Evolutionary conservation across 2,888 invertebrate species (phyloP).

Genomic region (Lepidochrysops patricia): DNA sequence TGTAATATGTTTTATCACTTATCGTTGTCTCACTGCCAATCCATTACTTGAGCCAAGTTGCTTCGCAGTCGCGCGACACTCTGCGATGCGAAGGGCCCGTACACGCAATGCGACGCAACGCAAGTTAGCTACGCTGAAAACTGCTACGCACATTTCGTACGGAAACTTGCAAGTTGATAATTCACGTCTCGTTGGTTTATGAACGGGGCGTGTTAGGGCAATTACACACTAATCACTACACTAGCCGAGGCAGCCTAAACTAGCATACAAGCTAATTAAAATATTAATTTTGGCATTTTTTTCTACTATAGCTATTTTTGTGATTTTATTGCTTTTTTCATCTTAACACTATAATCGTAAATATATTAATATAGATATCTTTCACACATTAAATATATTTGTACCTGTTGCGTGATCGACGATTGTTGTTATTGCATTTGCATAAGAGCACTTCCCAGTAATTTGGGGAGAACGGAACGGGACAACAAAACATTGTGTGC

Average conservation of each 20-base stretch:
- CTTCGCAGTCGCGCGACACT: no score
- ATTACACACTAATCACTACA: not conserved
- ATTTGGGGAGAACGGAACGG: not conserved
- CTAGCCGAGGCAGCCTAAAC: not conserved
- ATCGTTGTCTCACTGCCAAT: no score
- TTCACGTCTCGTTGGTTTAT: no score
- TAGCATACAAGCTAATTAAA: not conserved
- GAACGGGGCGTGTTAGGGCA: no score
- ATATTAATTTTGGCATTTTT: not conserved
- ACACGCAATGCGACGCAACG: no score
- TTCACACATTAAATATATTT: not conserved
- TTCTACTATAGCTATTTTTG: not conserved
- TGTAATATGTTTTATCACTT: no score
- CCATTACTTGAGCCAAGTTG: no score
- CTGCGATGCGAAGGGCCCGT: no score
- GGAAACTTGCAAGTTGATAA: no score
- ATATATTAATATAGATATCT: not conserved
- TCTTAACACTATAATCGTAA: not conserved
- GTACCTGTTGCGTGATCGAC: not conserved
- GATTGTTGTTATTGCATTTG: not conserved
- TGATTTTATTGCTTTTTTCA: slow-evolving; percentile 2
- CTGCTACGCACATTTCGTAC: no score
- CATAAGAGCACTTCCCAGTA: not conserved
- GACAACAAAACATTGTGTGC: not conserved
- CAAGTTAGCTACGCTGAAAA: no score